A percentile compares a stretch with the other conserved stretches of the same genome.
Evolutionary conservation across 2,797 vertebrate genomes (phyloP).

Genomic region (Cercopithecus neglectus): DNA sequence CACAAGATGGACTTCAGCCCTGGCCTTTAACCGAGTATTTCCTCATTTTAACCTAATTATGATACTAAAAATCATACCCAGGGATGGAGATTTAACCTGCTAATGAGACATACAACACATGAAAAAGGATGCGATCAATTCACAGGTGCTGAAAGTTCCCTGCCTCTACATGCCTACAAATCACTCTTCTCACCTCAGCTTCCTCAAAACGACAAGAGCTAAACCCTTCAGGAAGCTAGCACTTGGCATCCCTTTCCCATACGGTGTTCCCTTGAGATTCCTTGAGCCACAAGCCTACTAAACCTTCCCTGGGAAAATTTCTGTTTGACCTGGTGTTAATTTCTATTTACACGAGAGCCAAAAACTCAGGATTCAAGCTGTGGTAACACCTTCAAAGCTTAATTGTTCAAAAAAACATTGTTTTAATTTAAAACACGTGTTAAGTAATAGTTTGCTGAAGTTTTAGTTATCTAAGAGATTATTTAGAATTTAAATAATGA

Average conservation of each 20-base stretch:
- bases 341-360: not conserved
- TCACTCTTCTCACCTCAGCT: not conserved
- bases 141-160: not conserved
- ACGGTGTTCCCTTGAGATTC: not conserved
- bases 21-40: not conserved
- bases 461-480: not conserved
- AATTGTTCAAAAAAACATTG: not conserved
- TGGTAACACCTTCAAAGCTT: not conserved
- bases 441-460: not conserved
- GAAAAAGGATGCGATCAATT: not conserved
- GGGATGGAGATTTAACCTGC: not conserved
- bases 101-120: not conserved
- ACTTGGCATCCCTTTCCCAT: not conserved
- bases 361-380: not conserved
- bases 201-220: not conserved
- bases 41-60: not conserved
- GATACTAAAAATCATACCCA: not conserved
- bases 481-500: not conserved
- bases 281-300: not conserved
- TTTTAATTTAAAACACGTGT: not conserved
- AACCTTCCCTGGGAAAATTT: not conserved
- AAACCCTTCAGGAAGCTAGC: not conserved
- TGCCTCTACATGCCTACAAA: not conserved
- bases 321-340: not conserved
- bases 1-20: not conserved